Percentiles rank a stretch among this genome's conserved stretches.
Evolutionary conservation across 2,888 invertebrate genomes (phyloP).

Genomic region (Tetanocera ferruginea): DNA sequence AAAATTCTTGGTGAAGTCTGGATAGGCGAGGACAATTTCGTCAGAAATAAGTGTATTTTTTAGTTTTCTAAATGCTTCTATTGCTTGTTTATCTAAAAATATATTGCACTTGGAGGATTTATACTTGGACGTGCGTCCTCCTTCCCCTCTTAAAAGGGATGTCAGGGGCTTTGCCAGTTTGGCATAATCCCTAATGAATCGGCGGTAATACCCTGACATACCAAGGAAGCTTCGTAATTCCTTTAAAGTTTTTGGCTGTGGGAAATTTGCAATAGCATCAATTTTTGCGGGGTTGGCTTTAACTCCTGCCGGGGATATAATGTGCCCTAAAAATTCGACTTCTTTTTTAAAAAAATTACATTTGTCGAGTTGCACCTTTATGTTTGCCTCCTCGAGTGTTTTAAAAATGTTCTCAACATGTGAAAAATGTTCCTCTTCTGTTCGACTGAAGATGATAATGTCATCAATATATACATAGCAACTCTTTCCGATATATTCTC

Average conservation of each 20-base stretch:
- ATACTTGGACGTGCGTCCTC: no score
- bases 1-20: neutral
- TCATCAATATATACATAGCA: neutral
- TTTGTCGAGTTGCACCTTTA: no score
- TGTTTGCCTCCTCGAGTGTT: no score
- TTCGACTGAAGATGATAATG: neutral
- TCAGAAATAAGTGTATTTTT: neutral
- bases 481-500: neutral
- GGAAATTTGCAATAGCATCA: neutral
- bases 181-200: neutral
- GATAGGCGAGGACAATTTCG: neutral
- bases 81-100: neutral
- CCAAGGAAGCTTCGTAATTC: neutral
- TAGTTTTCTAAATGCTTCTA: conserved; percentile 10
- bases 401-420: neutral
- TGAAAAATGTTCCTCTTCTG: neutral
- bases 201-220: neutral
- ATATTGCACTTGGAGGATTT: neutral
- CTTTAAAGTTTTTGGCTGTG: neutral
- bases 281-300: no score
- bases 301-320: neutral
- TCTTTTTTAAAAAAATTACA: no score
- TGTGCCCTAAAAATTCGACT: neutral
- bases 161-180: no score
- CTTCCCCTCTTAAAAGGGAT: no score